phyloP scores from a whole-genome alignment of 2,797 vertebrate genomes.

The Poeciliopsis paucimaculata region DNA sequence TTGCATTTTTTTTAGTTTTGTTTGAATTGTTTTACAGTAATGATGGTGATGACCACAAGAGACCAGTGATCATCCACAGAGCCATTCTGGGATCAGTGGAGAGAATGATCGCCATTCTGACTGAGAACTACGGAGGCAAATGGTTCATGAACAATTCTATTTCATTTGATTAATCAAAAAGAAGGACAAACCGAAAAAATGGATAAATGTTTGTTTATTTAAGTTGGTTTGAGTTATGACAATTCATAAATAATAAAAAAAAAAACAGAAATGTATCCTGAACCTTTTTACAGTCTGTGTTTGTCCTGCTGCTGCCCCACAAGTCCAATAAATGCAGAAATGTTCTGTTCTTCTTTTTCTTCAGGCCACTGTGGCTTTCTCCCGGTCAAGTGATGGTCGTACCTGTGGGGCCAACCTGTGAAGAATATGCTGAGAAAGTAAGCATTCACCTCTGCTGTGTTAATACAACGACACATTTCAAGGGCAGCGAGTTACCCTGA shows the following conservation, averaged over 20 bases:
- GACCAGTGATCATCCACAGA: constrained; percentile 95
- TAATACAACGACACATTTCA: constrained; percentile 4
- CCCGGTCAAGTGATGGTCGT: constrained; percentile 96
- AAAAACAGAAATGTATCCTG: not conserved
- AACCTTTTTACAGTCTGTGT: not conserved
- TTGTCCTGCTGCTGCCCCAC: constrained; percentile 7
- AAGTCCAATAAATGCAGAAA: constrained; percentile 14
- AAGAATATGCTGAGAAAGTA: constrained; percentile 95
- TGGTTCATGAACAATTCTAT: constrained; percentile 81
- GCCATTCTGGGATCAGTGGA: constrained; percentile 97
- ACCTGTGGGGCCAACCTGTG: constrained; percentile 92
- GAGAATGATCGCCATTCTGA: constrained; percentile 97
- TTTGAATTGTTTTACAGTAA: constrained; percentile 74
- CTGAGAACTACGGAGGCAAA: constrained; percentile 97
- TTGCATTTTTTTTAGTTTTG: not conserved
- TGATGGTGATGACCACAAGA: constrained; percentile 94
- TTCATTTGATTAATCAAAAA: not conserved
- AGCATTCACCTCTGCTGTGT: constrained; percentile 16
- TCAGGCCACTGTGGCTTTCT: constrained; percentile 97
- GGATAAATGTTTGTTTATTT: not conserved
- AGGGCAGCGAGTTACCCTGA: not conserved
- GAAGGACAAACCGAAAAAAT: not conserved
- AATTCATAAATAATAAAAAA: constrained; percentile 14
- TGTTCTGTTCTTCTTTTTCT: constrained; percentile 25
- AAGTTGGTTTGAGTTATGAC: not conserved